Percentiles rank a stretch among this genome's conserved stretches.
Conservation (phyloP, 2,888 invertebrate genomes). For the Agrotis segetum region DNA sequence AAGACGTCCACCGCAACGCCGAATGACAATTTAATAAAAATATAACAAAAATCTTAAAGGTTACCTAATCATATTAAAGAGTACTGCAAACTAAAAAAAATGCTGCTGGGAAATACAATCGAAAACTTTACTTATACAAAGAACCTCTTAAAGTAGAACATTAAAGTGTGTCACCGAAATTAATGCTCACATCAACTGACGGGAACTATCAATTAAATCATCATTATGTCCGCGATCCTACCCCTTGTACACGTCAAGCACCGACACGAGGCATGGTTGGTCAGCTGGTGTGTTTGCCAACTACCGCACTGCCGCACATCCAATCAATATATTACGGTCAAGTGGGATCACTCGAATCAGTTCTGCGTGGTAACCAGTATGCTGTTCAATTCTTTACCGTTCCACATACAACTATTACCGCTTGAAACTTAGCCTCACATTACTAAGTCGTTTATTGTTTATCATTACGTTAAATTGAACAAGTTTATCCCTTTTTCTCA, state of each 20-base stretch:
- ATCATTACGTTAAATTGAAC: background rate
- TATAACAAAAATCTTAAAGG: no score
- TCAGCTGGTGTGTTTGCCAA: background rate
- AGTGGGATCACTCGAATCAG: background rate
- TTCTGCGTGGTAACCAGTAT: background rate
- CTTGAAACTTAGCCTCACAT: background rate
- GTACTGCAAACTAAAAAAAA: background rate
- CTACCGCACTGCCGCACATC: background rate
- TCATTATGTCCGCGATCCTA: background rate
- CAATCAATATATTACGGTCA: background rate
- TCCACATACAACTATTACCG: background rate
- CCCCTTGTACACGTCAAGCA: background rate
- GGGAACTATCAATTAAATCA: background rate
- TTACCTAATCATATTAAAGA: no score
- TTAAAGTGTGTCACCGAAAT: no score
- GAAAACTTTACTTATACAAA: background rate
- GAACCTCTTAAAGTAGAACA: background rate
- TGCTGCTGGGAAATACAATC: background rate
- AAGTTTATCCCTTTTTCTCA: background rate
- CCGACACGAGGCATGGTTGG: background rate
- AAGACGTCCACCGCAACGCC: no score
- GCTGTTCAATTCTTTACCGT: no score
- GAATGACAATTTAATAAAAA: no score
- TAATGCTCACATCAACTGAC: no score
- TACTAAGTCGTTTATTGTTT: background rate